phyloP scores from a whole-genome alignment of 2,113 vertebrate species.

The Terrapene triunguis region DNA sequence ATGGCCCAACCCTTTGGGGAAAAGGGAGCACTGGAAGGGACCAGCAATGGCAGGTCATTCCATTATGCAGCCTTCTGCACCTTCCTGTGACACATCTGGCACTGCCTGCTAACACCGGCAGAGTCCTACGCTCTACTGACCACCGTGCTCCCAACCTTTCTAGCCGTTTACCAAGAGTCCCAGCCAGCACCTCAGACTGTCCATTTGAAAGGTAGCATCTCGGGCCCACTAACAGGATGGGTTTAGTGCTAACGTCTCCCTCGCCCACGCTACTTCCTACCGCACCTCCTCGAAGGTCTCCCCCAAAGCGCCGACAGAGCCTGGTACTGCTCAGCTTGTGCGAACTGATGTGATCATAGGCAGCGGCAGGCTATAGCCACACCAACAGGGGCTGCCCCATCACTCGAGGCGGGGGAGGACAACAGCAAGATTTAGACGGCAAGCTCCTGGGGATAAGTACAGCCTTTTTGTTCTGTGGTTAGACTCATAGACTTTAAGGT shows the following conservation, averaged over 20 bases:
- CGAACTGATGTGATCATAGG: background rate
- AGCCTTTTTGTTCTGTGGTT: background rate
- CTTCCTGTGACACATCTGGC: background rate
- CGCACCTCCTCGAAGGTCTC: background rate
- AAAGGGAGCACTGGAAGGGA: background rate
- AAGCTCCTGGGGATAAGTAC: background rate
- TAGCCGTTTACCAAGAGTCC: background rate
- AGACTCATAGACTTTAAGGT: too few species aligned
- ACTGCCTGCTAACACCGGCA: background rate
- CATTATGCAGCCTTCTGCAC: background rate
- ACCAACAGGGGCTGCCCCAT: fast-evolving
- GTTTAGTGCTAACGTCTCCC: background rate
- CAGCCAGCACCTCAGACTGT: background rate
- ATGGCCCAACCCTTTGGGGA: background rate
- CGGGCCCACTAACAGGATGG: background rate
- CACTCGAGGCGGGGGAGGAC: fast-evolving
- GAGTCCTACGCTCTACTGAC: background rate
- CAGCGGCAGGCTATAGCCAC: background rate
- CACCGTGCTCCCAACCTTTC: background rate
- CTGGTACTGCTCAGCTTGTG: background rate
- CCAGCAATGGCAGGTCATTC: background rate
- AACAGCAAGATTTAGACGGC: background rate
- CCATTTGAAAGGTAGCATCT: background rate
- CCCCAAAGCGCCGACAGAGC: background rate
- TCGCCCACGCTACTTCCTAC: background rate